Evolutionary conservation across 2,797 vertebrate genomes (phyloP).

Genomic region (Pantherophis vulpinus): DNA sequence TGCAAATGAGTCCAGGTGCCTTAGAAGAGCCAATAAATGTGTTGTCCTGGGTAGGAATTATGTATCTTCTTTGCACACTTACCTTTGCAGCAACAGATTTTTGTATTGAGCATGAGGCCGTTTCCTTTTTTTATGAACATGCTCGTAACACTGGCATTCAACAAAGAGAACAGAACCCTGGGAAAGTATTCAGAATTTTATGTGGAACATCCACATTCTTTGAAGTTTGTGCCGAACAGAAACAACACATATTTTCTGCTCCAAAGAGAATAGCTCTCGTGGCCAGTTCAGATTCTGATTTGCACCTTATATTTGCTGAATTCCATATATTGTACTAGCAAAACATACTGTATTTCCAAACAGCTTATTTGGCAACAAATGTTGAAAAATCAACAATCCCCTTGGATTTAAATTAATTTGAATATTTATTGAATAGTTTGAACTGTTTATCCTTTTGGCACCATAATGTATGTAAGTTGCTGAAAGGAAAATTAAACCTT

Average conservation of each 20-base stretch:
- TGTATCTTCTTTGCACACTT: slow-evolving; percentile 3
- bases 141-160: neutral
- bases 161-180: neutral
- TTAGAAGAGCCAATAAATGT: neutral
- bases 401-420: neutral
- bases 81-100: neutral
- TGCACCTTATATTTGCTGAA: neutral
- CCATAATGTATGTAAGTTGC: slow-evolving; percentile 17
- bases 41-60: neutral
- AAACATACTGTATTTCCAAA: slow-evolving; percentile 30
- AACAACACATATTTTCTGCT: neutral
- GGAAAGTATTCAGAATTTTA: neutral
- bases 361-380: neutral
- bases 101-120: neutral
- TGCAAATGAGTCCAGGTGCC: neutral
- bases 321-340: slow-evolving; percentile 21
- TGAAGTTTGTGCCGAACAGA: neutral
- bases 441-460: slow-evolving; percentile 50
- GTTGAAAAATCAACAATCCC: slow-evolving; percentile 9
- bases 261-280: neutral
- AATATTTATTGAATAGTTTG: slow-evolving; percentile 6
- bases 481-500: slow-evolving; percentile 23
- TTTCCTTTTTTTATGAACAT: neutral
- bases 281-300: neutral
- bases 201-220: neutral